Evolutionary conservation across 2,888 invertebrate species (phyloP).

Genomic region (Agrilus mali): DNA sequence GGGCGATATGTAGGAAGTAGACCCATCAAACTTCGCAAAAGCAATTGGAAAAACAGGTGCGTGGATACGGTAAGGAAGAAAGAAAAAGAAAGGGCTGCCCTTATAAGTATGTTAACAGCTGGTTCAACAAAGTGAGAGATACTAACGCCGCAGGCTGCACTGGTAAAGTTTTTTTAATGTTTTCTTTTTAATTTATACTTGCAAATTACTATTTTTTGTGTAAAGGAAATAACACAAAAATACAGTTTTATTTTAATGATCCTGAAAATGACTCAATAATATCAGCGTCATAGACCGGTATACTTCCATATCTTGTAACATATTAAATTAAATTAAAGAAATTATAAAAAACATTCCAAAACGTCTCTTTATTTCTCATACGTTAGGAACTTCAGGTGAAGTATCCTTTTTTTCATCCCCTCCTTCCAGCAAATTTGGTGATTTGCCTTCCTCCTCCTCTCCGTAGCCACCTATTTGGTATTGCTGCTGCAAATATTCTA

Average conservation of each 20-base stretch:
- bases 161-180: background rate
- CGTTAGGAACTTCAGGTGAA: too few species aligned
- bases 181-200: background rate
- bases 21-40: conserved; percentile 94
- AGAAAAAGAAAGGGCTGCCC: conserved; percentile 84
- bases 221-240: background rate
- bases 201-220: background rate
- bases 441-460: conserved; percentile 28
- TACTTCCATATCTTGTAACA: too few species aligned
- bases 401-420: too few species aligned
- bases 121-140: conserved; percentile 23
- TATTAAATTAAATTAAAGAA: too few species aligned
- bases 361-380: too few species aligned
- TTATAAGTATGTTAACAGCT: conserved; percentile 59
- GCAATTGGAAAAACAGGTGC: conserved; percentile 89
- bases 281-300: too few species aligned
- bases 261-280: too few species aligned
- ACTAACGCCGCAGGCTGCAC: background rate
- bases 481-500: conserved; percentile 35
- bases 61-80: conserved; percentile 90
- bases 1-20: conserved; percentile 97
- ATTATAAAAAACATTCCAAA: too few species aligned
- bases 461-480: conserved; percentile 32
- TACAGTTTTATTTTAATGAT: background rate
- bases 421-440: too few species aligned